phyloP scores from a whole-genome alignment of 2,797 vertebrate genomes.

The Pogonophryne albipinna region DNA sequence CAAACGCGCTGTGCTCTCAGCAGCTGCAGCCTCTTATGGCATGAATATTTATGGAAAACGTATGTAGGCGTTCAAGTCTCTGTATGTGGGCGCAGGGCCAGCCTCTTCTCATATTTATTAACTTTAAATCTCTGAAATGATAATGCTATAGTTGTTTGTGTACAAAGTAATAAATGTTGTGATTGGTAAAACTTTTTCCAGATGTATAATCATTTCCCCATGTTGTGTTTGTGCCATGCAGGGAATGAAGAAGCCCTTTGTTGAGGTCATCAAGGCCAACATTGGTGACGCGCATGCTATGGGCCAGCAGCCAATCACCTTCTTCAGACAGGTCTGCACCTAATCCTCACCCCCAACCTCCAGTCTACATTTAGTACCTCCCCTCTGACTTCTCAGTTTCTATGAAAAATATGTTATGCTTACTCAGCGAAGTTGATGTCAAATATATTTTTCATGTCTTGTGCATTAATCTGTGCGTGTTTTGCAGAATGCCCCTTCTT shows the following conservation, averaged over 20 bases:
- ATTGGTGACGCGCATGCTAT: conserved; percentile 95
- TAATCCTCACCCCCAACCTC: background rate
- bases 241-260: conserved; percentile 93
- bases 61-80: background rate
- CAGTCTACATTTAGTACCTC: conserved; percentile 51
- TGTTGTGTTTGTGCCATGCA: conserved; percentile 64
- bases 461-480: conserved; percentile 7
- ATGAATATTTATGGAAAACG: conserved; percentile 28
- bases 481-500: conserved; percentile 7
- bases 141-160: background rate
- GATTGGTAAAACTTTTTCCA: background rate
- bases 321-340: conserved; percentile 90
- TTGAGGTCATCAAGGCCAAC: conserved; percentile 92
- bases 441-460: background rate
- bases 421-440: background rate
- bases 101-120: background rate
- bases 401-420: conserved; percentile 11
- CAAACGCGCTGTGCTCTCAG: background rate
- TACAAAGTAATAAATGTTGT: background rate
- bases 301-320: conserved; percentile 94
- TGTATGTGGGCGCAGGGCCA: background rate
- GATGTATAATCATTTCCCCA: background rate
- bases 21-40: conserved; percentile 29
- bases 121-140: background rate
- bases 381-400: conserved; percentile 1